Conservation (phyloP, 2,797 vertebrate species). For the Poeciliopsis paucimaculata region DNA sequence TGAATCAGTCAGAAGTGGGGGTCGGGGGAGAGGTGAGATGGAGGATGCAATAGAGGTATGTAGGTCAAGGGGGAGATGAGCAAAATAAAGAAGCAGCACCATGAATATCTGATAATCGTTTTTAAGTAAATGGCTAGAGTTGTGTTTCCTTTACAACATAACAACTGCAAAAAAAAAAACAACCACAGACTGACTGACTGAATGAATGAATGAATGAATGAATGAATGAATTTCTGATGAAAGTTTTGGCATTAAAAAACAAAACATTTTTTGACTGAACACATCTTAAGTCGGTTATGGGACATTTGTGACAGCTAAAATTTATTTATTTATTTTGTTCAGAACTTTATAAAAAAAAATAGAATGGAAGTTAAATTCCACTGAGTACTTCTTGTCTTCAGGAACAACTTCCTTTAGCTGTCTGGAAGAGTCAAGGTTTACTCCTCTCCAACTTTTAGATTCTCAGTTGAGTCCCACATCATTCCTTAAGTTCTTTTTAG, state of each 20-base stretch:
- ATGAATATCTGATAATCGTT: not conserved
- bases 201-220: not conserved
- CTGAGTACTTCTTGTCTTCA: not conserved
- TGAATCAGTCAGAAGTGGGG: slow-evolving; percentile 11
- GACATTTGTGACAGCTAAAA: not conserved
- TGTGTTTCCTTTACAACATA: not conserved
- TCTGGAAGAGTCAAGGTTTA: not conserved
- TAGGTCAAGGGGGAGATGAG: not conserved
- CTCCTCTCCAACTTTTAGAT: not conserved
- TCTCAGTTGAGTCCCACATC: not conserved
- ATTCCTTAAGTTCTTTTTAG: not conserved
- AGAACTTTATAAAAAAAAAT: not conserved
- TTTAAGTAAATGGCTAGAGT: not conserved
- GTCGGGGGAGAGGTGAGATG: slow-evolving; percentile 7
- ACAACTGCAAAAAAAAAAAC: not conserved
- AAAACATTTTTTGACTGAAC: not conserved
- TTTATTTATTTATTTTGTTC: not conserved
- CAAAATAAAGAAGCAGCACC: not conserved
- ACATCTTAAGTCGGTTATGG: not conserved
- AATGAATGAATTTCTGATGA: not conserved
- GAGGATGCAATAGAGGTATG: slow-evolving; percentile 5
- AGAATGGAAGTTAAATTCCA: not conserved
- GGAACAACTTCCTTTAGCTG: not conserved
- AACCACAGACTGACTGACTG: not conserved
- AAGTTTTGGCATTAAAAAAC: not conserved